Evolutionary conservation across 2,888 invertebrate species (phyloP).

Genomic region (Phaedon cochleariae): DNA sequence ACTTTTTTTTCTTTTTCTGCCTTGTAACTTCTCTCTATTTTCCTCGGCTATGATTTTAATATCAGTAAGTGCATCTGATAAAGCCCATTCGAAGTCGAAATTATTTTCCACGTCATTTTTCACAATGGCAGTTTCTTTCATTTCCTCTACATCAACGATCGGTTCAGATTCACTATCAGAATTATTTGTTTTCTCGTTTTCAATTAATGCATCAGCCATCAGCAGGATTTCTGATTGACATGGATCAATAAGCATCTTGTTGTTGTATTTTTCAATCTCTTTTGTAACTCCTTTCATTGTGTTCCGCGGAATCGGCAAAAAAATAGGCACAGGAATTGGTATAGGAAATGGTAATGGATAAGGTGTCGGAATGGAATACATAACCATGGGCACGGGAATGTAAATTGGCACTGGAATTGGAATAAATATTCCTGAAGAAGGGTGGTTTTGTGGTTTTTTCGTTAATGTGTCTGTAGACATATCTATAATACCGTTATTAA

Average conservation of each 20-base stretch:
- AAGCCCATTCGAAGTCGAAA: slow-evolving; percentile 67
- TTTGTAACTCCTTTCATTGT: slow-evolving; percentile 82
- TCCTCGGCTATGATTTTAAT: background rate
- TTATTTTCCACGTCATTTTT: slow-evolving; percentile 64
- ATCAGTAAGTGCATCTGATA: slow-evolving; percentile 8
- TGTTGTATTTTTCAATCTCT: slow-evolving; percentile 84
- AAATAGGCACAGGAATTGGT: slow-evolving; percentile 84
- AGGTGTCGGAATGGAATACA: slow-evolving; percentile 84
- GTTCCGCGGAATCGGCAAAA: slow-evolving; percentile 85
- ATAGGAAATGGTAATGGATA: slow-evolving; percentile 83
- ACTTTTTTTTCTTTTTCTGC: background rate
- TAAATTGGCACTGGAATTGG: slow-evolving; percentile 88
- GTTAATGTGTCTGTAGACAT: background rate
- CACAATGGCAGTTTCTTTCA: slow-evolving; percentile 68
- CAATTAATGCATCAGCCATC: slow-evolving; percentile 92
- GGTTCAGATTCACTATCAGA: slow-evolving; percentile 9
- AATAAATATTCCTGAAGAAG: slow-evolving; percentile 53
- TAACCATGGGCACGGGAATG: slow-evolving; percentile 81
- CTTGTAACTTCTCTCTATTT: background rate
- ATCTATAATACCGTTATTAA: no score
- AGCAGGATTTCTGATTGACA: slow-evolving; percentile 86
- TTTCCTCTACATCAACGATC: background rate
- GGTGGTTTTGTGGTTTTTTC: slow-evolving; percentile 28
- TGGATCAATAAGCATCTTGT: slow-evolving; percentile 87
- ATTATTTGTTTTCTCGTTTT: slow-evolving; percentile 66